Evolutionary conservation across 2,888 invertebrate species (phyloP), one percentile per base, ranked within the genome.

Genomic region (Dioctria rufipes): DNA sequence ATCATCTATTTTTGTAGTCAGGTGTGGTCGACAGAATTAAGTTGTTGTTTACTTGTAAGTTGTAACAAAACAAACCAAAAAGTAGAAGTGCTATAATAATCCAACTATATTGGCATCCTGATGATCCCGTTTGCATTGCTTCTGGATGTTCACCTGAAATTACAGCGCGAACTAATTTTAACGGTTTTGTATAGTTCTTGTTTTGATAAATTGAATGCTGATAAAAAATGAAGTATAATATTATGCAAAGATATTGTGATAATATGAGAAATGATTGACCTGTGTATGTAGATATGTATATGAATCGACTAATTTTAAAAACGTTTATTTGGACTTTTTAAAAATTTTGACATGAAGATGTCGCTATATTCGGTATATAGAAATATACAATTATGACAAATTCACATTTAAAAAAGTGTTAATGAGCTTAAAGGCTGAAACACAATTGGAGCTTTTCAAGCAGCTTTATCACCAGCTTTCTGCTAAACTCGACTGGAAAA

Each of bases 141-240:
- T 89, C 89, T 84, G 89, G 89, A 87, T 89, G 89, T 89, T 89
- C 89, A 88, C 89, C 89, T 89, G 89, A 88, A 89, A 89, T 88
- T 85, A 89, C 88, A 85, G 89, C 87, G 86, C 89, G 88, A 87
- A 89, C 88, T 89, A 87, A 88, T 88, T 88, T 88, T 86, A 89
- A 88, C 86, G 87, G 86, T 87, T 87, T 88, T 89, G 88, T 83
- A 66, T 40, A 61, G 80, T 63, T 80, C 80, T 71, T 71, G 51
- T 42, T 40, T 51, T 66, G 66, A 66, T 67, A 54, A 42, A 37
- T 40, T 42, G 42, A 8, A 13, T 66, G 11, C 25, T 25, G 25
- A 25, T 25, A 25, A 25, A 25, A 25, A 25, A 2, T 25, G 25
- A 25, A 25, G 25, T 25, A 25, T 25, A 25, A 25, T 25, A 25